phyloP scores from a whole-genome alignment of 2,113 vertebrate genomes.

The Syrmaticus mikado region DNA sequence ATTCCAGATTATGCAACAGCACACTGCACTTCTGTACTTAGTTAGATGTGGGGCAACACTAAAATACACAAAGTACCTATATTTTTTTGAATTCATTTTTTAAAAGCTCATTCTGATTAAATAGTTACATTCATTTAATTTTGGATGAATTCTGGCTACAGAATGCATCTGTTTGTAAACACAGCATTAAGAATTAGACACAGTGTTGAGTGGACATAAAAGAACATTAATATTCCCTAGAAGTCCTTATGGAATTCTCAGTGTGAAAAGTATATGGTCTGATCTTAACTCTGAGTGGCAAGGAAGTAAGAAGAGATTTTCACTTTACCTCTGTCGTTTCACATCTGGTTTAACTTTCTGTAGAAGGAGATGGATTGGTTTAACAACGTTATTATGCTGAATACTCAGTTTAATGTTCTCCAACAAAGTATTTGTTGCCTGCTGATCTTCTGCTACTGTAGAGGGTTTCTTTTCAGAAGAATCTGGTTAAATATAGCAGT shows the following conservation, averaged over 20 bases:
- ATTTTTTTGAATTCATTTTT: not conserved
- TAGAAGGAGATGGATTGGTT: slow-evolving; percentile 88
- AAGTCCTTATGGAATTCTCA: not conserved
- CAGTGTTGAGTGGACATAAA: not conserved
- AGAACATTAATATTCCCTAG: not conserved
- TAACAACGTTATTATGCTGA: slow-evolving; percentile 92
- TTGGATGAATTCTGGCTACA: not conserved
- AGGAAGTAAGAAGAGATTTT: not conserved
- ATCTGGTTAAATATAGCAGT: slow-evolving; percentile 49
- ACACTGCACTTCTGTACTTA: not conserved
- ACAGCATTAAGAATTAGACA: not conserved
- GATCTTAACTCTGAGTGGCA: not conserved
- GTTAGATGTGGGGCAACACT: not conserved
- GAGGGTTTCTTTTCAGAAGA: slow-evolving; percentile 84
- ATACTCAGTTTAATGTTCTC: slow-evolving; percentile 91
- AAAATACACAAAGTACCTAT: not conserved
- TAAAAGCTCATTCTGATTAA: not conserved
- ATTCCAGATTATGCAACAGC: not conserved
- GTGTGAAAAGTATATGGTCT: not conserved
- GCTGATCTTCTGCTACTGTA: slow-evolving; percentile 82
- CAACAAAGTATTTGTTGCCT: slow-evolving; percentile 85
- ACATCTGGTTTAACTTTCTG: slow-evolving; percentile 79
- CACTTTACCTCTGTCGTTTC: slow-evolving; percentile 89
- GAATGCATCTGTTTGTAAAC: not conserved
- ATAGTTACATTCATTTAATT: not conserved